Conservation (phyloP, 2,113 vertebrate species). For the Myotis yumanensis region DNA sequence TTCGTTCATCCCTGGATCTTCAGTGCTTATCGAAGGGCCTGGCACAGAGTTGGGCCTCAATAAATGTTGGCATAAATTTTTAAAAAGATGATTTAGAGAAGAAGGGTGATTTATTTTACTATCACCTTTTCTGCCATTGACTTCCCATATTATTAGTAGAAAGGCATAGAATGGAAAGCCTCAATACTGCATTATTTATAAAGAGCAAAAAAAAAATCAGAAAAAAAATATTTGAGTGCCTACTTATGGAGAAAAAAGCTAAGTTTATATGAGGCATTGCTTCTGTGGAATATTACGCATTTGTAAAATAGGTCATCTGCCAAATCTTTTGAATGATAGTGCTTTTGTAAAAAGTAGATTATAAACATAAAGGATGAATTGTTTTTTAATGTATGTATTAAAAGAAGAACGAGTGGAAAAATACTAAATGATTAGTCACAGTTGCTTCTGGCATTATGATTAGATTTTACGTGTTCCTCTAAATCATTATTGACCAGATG, state of each 20-base stretch:
- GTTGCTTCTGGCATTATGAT: not conserved
- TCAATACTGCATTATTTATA: not conserved
- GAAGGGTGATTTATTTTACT: conserved; percentile 1
- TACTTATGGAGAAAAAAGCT: not conserved
- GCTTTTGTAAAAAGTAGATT: not conserved
- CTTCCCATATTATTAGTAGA: conserved; percentile 15
- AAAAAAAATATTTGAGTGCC: conserved; percentile 11
- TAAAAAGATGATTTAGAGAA: not conserved
- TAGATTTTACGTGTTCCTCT: not conserved
- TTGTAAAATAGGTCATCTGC: not conserved
- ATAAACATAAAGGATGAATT: not conserved
- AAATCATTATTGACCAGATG: not conserved
- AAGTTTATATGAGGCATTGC: not conserved
- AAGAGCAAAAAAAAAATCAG: not conserved
- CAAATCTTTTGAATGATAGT: not conserved
- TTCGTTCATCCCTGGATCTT: not conserved
- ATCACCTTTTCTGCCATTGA: not conserved
- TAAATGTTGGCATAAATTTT: not conserved
- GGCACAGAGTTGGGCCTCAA: not conserved
- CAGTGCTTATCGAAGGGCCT: not conserved
- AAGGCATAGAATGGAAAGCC: not conserved
- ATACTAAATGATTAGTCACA: not conserved
- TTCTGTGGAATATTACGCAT: not conserved
- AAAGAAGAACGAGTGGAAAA: not conserved
- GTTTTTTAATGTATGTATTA: not conserved